Evolutionary conservation across 1,140 invertebrate genomes (phyloP), one percentile per base, ranked within the genome.

Genomic region (Penaeus chinensis): DNA sequence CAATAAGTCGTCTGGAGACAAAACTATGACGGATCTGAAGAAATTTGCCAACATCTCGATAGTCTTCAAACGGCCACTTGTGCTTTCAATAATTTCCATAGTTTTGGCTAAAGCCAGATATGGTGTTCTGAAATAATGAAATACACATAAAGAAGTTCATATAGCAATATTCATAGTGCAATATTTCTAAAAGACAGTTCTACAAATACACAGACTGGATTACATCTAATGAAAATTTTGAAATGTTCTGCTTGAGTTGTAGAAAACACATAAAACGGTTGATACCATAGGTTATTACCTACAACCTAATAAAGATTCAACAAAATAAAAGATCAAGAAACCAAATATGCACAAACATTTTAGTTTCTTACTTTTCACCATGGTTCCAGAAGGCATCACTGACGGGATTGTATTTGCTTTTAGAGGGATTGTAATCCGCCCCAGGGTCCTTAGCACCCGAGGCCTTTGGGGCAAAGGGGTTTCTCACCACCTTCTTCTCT

Each of bases 21-120:
- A 92, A 16, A 95, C 93, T 76, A 99, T 96, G 3, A 99, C 97
- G 0, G 98, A 99, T 37, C 98, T 94, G 63, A 99, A 96, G 92
- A 97, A 99, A 92, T 99, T 99, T 77, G 96, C 95, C 27, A 99
- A 91, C 88, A 98, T 98, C 93, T 99, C 97, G 32, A 99, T 95
- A 91, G 98, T 99, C 93, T 98, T 98, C 76, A 99, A 93, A 62
- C 98, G 94, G 0, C 96, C 96, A 80, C 96, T 97, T 0, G 96
- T 96, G 20, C 94, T 95, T 93, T 99, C 98, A 81, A 99, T 99
- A 13, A 95, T 93, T 92, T 99, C 96, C 90, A 99, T 94, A 2
- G 98, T 99, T 91, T 95, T 95, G 0, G 98, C 95, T 47, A 99
- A 92, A 0, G 98, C 98, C 65, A 98, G 92, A 92, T 99, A 99